Evolutionary conservation across 1,140 invertebrate genomes (phyloP).

Genomic region (Zaprionus africanus): DNA sequence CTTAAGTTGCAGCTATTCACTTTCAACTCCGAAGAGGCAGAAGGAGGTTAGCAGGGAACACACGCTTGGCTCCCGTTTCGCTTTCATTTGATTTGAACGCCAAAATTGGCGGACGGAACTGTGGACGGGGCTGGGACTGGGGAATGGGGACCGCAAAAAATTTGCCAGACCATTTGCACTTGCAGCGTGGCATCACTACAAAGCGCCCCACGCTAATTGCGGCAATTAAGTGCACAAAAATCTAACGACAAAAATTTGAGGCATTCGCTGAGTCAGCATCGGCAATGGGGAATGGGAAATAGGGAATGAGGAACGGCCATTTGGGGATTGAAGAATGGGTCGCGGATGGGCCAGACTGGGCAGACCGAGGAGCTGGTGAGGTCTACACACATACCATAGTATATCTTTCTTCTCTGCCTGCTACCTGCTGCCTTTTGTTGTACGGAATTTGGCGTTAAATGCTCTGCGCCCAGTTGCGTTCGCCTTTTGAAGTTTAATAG

Average conservation of each 20-base stretch:
- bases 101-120: slow-evolving; percentile 30
- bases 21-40: background rate
- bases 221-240: slow-evolving; percentile 77
- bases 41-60: background rate
- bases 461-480: slow-evolving; percentile 77
- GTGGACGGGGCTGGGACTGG: background rate
- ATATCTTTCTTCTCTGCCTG: slow-evolving; percentile 23
- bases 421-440: slow-evolving; percentile 62
- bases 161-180: slow-evolving; percentile 72
- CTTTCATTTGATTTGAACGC: slow-evolving; percentile 53
- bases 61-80: slow-evolving; percentile 5
- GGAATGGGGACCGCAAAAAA: slow-evolving; percentile 20
- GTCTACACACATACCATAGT: background rate
- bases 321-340: background rate
- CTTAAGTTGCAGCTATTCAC: slow-evolving; percentile 1
- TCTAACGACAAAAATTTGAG: slow-evolving; percentile 72
- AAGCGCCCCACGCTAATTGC: slow-evolving; percentile 80
- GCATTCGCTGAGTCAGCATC: slow-evolving; percentile 45
- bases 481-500: slow-evolving; percentile 75
- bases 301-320: background rate
- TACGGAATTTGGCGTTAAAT: slow-evolving; percentile 76
- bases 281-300: background rate
- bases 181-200: slow-evolving; percentile 78
- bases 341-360: background rate
- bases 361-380: background rate